Conservation (phyloP, 2,113 vertebrate genomes). For the Neotragus pygmaeus region DNA sequence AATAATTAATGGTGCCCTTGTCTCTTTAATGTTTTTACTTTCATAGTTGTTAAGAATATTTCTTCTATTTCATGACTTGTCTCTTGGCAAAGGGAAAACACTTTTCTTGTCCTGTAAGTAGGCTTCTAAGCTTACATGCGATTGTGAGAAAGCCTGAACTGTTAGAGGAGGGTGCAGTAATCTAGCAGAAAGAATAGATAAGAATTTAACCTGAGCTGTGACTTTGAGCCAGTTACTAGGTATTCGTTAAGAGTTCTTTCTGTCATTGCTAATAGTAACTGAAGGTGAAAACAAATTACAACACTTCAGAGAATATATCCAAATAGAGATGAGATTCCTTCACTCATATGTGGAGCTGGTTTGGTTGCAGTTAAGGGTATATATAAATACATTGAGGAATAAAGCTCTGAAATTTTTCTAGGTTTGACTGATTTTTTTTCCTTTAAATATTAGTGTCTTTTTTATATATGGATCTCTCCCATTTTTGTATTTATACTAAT, state of each 20-base stretch:
- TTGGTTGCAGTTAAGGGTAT: not conserved
- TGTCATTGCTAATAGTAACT: constrained; percentile 23
- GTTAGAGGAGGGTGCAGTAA: not conserved
- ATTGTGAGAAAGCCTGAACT: not conserved
- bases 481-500: not conserved
- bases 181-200: not conserved
- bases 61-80: constrained; percentile 3
- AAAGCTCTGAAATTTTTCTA: not conserved
- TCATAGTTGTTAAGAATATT: not conserved
- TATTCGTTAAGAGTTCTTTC: constrained; percentile 13
- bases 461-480: not conserved
- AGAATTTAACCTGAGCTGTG: not conserved
- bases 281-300: constrained; percentile 20
- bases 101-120: not conserved
- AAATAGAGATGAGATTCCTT: not conserved
- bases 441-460: not conserved
- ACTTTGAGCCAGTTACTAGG: constrained; percentile 23
- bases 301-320: not conserved
- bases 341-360: not conserved
- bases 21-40: not conserved
- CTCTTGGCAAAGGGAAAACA: not conserved
- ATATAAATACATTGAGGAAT: not conserved
- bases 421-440: not conserved
- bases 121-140: not conserved
- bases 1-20: not conserved